phyloP scores from a whole-genome alignment of 2,113 vertebrate genomes.

The Hylia prasina region DNA sequence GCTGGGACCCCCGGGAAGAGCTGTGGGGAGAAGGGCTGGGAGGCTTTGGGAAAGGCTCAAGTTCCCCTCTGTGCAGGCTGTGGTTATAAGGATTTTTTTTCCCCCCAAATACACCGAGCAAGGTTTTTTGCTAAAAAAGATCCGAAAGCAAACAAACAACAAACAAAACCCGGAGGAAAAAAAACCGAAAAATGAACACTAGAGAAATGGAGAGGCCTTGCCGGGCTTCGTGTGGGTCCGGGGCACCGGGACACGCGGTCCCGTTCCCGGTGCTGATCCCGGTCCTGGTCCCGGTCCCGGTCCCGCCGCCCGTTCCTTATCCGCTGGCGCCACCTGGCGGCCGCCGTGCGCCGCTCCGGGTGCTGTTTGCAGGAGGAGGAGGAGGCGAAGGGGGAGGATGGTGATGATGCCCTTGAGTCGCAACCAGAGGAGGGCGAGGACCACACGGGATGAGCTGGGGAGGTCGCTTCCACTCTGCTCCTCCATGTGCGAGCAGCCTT shows the following conservation, averaged over 20 bases:
- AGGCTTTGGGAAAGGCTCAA: background rate
- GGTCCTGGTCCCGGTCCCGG: rapidly evolving
- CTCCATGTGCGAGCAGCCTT: background rate
- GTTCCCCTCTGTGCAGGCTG: rapidly evolving
- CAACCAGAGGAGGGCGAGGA: background rate
- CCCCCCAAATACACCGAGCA: rapidly evolving
- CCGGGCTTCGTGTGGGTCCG: rapidly evolving
- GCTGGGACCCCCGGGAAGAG: background rate
- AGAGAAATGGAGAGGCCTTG: too few species aligned
- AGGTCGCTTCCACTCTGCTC: rapidly evolving
- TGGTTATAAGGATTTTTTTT: background rate
- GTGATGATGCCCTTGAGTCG: background rate
- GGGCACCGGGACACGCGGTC: rapidly evolving
- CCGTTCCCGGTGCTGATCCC: rapidly evolving
- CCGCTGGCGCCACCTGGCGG: conserved; percentile 32
- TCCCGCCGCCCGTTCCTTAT: background rate
- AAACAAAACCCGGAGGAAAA: too few species aligned
- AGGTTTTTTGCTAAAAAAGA: background rate
- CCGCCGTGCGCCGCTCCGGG: background rate
- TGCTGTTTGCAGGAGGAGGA: background rate
- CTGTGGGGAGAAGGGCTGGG: background rate
- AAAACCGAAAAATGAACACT: background rate
- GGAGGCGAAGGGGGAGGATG: background rate
- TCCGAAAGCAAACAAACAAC: background rate
- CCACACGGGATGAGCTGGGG: background rate